Evolutionary conservation across 2,888 invertebrate genomes (phyloP), one percentile per base, ranked within the genome.

Genomic region (Stenchaetothrips biformis): DNA sequence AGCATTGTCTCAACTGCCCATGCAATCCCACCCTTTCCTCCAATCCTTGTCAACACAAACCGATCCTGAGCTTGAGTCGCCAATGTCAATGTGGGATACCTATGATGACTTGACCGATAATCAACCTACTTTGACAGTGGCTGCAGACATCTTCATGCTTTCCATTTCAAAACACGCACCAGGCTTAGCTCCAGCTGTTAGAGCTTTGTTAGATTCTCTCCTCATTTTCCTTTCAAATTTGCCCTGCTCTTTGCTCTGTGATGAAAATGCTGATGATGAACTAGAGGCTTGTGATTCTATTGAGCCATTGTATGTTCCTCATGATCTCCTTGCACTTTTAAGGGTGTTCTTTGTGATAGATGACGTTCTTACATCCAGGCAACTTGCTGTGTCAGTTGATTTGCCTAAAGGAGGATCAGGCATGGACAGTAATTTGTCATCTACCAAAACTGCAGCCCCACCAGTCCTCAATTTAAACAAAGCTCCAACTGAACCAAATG

Each of bases 331-430:
- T 84, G 27, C 82, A 85, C 81, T 83, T 85, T 78, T 83, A 83
- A 80, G 83, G 84, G 79, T 84, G 85, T 81, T 83, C 84, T 80
- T 83, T 84, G 79, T 83, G 85, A 83, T 83, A 84, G 74, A 84
- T 83, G 81, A 83, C 86, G 82, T 85, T 84, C 82, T 84, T 84
- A 82, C 84, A 85, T 81, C 82, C 83, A 79, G 83, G 82, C 80
- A 82, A 81, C 53, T 79, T 78, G 80, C 81, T 84, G 78, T 84
- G 13, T 18, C 53, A 18, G 53, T 18, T 53, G 37, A 37, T 37
- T 37, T 37, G 4, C 37, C 37, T 37, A 37, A 37, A 37, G 37
- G 4, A 37, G 37, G 37, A 37, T 37, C 37, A 37, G 37, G 37
- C 37, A 37, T 37, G 4, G 37, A 4, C 37, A 37, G 37, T 37